Evolutionary conservation across 2,797 vertebrate genomes (phyloP).

Genomic region (Craterocephalus amniculus): DNA sequence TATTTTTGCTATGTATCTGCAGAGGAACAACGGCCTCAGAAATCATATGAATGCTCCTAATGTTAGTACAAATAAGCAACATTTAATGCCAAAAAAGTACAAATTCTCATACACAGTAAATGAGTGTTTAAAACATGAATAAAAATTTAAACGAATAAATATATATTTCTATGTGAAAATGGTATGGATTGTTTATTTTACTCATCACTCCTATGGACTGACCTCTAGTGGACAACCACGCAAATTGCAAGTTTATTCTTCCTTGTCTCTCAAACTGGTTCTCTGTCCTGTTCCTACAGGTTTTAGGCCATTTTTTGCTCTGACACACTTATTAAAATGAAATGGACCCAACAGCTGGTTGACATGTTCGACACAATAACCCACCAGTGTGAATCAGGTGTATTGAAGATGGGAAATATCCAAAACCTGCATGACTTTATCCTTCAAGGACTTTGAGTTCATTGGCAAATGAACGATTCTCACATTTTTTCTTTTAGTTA

Average conservation of each 20-base stretch:
- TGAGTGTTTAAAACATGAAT: conserved; percentile 45
- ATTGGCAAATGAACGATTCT: no score
- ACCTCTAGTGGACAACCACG: conserved; percentile 48
- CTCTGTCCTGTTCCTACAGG: no score
- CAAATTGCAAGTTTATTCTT: conserved; percentile 13
- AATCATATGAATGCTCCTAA: conserved; percentile 53
- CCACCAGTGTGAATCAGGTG: no score
- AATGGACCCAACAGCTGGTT: no score
- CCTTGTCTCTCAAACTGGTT: no score
- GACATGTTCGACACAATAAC: no score
- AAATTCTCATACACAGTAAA: conserved; percentile 32
- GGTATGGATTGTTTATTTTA: neutral
- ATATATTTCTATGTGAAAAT: conserved; percentile 76
- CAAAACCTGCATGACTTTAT: no score
- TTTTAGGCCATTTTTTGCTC: no score
- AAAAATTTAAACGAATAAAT: conserved; percentile 60
- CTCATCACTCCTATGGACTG: conserved; percentile 14
- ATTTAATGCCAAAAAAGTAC: conserved; percentile 41
- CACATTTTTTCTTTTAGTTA: neutral
- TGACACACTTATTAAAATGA: no score
- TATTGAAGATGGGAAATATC: no score
- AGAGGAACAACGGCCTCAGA: conserved; percentile 20
- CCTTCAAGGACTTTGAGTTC: no score
- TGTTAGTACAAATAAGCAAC: conserved; percentile 53
- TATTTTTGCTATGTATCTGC: conserved; percentile 52